A percentile compares a stretch with the other conserved stretches of the same genome.
Evolutionary conservation across 2,113 vertebrate genomes (phyloP).

Genomic region (Shinisaurus crocodilurus): DNA sequence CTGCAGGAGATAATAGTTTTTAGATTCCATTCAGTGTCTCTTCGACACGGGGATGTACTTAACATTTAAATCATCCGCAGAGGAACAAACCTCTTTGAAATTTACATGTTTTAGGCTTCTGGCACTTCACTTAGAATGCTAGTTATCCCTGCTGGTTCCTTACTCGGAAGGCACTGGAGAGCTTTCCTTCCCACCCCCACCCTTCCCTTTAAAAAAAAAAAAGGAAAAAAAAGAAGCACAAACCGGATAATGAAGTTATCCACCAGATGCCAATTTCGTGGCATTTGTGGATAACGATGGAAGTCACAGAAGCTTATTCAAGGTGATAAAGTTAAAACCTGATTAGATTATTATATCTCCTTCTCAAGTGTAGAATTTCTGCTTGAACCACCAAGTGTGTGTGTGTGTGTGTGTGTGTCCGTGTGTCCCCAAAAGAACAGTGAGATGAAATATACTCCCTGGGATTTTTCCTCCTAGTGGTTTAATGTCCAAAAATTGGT

Average conservation of each 20-base stretch:
- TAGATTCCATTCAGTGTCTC: slow-evolving; percentile 79
- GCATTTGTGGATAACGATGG: slow-evolving; percentile 45
- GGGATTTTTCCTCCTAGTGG: background rate
- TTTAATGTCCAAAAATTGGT: slow-evolving; percentile 22
- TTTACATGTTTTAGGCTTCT: slow-evolving; percentile 76
- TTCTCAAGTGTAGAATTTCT: slow-evolving; percentile 13
- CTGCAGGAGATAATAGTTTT: slow-evolving; percentile 83
- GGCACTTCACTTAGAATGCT: slow-evolving; percentile 78
- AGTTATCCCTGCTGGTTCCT: slow-evolving; percentile 58
- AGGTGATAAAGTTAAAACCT: slow-evolving; percentile 42
- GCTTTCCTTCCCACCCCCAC: background rate
- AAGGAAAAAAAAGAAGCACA: too few species aligned
- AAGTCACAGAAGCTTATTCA: slow-evolving; percentile 19
- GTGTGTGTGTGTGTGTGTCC: too few species aligned
- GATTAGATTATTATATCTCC: slow-evolving; percentile 1
- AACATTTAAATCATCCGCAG: slow-evolving; percentile 84
- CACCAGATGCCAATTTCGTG: slow-evolving; percentile 54
- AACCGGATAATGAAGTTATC: slow-evolving; percentile 60
- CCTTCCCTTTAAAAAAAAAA: slow-evolving; percentile 10
- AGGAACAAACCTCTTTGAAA: slow-evolving; percentile 78
- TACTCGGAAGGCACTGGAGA: slow-evolving; percentile 40
- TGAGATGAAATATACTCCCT: slow-evolving; percentile 8
- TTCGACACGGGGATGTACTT: slow-evolving; percentile 78
- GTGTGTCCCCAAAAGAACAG: too few species aligned
- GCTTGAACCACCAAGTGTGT: slow-evolving; percentile 16